These are phyloP conservation scores for Stictonetta naevosa DNA, from an alignment of 2,113 vertebrate genomes.

Conservation along the genomic window DNA sequence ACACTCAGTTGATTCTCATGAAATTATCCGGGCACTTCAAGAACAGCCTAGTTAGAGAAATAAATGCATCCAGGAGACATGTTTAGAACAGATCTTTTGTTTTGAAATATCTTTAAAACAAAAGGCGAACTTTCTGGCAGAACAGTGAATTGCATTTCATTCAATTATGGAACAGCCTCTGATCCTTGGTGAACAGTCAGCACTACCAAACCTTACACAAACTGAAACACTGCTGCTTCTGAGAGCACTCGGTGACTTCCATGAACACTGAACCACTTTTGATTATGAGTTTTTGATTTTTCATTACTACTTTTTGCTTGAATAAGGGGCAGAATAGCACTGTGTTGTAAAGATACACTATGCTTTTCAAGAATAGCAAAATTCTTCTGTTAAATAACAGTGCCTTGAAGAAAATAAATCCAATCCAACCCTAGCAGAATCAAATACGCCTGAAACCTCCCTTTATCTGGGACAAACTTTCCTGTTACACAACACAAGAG, in stretches of 20 bases:
- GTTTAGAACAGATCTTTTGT: not conserved
- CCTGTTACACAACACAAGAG: not conserved
- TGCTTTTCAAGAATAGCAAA: not conserved
- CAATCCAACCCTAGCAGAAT: not conserved
- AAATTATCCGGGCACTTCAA: not conserved
- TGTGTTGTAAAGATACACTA: accelerated
- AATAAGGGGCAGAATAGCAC: not conserved
- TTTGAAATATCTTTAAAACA: not conserved
- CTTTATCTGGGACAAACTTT: not conserved
- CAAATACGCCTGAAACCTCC: not conserved
- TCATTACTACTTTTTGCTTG: not conserved
- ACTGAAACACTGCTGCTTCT: not conserved
- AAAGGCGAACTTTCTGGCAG: not conserved
- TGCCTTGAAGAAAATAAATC: not conserved
- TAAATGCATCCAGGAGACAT: not conserved
- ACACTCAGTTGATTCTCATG: not conserved
- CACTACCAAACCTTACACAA: not conserved
- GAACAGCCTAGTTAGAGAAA: not conserved
- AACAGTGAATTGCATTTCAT: not conserved
- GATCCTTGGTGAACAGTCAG: not conserved
- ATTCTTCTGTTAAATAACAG: not conserved
- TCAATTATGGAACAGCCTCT: not conserved
- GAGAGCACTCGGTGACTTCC: not conserved
- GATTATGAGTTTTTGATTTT: not conserved
- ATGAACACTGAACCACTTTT: not conserved